phyloP scores from a whole-genome alignment of 2,888 invertebrate species.

The Macrophya annulata region DNA sequence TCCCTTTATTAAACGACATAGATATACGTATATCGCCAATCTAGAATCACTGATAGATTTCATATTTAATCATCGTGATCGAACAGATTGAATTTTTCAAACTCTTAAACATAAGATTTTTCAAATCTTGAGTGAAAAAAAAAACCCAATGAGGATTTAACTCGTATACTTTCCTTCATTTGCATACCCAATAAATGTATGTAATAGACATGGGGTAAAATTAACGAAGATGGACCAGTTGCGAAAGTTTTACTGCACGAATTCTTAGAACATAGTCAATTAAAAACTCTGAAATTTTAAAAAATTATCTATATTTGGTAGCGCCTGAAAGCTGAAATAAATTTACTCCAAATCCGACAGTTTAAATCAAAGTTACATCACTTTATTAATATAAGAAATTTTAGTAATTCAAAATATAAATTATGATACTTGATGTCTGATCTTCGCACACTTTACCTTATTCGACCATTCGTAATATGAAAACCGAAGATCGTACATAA shows the following conservation, averaged over 20 bases:
- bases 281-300: neutral
- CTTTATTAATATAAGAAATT: neutral
- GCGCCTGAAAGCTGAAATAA: neutral
- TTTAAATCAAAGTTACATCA: neutral
- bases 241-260: neutral
- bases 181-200: neutral
- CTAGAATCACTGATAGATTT: neutral
- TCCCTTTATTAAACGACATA: constrained; percentile 1
- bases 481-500: neutral
- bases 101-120: neutral
- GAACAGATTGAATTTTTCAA: neutral
- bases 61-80: neutral
- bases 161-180: constrained; percentile 33
- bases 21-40: neutral
- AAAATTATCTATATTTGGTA: neutral
- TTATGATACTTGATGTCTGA: too few species aligned
- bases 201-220: neutral
- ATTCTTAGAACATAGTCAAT: too few species aligned
- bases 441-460: neutral
- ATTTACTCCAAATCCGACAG: neutral
- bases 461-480: neutral
- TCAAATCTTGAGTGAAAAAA: neutral
- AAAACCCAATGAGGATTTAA: neutral
- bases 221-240: constrained; percentile 5
- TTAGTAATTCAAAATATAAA: neutral